Percentiles rank a stretch among this genome's conserved stretches.
Evolutionary conservation across 1,140 invertebrate species (phyloP).

Genomic region (Watersipora subatra): DNA sequence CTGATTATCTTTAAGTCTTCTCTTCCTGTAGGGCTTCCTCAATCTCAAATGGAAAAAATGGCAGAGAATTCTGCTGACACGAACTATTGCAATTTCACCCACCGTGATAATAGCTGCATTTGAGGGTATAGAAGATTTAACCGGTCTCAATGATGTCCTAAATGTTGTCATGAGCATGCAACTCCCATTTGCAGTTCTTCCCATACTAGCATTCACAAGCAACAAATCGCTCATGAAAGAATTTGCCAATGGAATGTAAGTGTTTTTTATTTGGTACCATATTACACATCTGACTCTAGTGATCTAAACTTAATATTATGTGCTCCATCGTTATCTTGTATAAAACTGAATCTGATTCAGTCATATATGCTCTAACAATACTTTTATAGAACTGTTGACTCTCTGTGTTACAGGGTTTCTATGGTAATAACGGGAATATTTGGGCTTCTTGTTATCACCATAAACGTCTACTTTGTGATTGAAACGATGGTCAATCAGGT

Average conservation of each 20-base stretch:
- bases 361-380: too few species aligned
- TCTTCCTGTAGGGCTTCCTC: slow-evolving; percentile 60
- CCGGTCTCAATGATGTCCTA: slow-evolving; percentile 75
- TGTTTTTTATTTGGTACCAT: slow-evolving; percentile 3
- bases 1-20: too few species aligned
- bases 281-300: too few species aligned
- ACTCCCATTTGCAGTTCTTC: slow-evolving; percentile 55
- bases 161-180: slow-evolving; percentile 80
- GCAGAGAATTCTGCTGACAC: slow-evolving; percentile 72
- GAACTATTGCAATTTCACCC: slow-evolving; percentile 73
- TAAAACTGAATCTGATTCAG: too few species aligned
- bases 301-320: too few species aligned
- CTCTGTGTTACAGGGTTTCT: slow-evolving; percentile 25
- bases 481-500: slow-evolving; percentile 47
- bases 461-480: slow-evolving; percentile 69
- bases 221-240: slow-evolving; percentile 58
- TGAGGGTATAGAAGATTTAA: slow-evolving; percentile 58
- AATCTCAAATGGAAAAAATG: slow-evolving; percentile 75
- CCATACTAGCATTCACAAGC: slow-evolving; percentile 74
- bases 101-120: slow-evolving; percentile 69
- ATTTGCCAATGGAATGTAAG: slow-evolving; percentile 34
- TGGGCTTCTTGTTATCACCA: slow-evolving; percentile 57
- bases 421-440: slow-evolving; percentile 55
- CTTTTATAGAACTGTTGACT: too few species aligned
- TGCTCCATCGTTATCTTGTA: too few species aligned